Evolutionary conservation across 2,113 vertebrate genomes (phyloP).

Genomic region (Columba janthina): DNA sequence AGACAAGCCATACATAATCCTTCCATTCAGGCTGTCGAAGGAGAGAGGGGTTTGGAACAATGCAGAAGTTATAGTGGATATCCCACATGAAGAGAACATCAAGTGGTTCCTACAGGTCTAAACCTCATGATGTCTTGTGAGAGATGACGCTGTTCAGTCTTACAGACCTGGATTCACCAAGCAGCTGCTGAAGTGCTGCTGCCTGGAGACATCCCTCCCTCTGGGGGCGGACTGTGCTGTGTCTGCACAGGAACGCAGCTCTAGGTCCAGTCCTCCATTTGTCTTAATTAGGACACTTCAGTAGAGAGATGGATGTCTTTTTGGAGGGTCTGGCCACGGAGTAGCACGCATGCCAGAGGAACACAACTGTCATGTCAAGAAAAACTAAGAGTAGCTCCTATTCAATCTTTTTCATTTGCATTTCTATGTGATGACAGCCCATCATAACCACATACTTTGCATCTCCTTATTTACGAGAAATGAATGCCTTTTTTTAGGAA

Average conservation of each 20-base stretch:
- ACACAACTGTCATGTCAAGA: not conserved
- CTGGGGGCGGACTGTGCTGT: not conserved
- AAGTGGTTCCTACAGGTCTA: not conserved
- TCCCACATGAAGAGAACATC: not conserved
- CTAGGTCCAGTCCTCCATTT: not conserved
- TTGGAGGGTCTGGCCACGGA: not conserved
- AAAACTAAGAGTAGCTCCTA: not conserved
- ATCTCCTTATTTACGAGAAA: not conserved
- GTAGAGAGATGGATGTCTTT: not conserved
- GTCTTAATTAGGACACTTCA: not conserved
- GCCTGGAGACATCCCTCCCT: not conserved
- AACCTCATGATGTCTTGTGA: rapidly evolving
- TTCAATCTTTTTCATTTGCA: not conserved
- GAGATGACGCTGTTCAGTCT: not conserved
- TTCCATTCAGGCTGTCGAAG: not conserved
- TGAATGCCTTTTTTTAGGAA: not conserved
- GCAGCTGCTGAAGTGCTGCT: not conserved
- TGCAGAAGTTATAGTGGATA: not conserved
- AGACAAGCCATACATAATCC: not conserved
- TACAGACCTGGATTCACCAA: not conserved
- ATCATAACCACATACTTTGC: not conserved
- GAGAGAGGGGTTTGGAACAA: not conserved
- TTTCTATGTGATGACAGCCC: not conserved
- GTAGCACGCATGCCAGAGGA: not conserved
- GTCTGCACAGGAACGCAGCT: not conserved